Evolutionary conservation across 2,797 vertebrate genomes (phyloP).

Genomic region (Neoniphon sammara): DNA sequence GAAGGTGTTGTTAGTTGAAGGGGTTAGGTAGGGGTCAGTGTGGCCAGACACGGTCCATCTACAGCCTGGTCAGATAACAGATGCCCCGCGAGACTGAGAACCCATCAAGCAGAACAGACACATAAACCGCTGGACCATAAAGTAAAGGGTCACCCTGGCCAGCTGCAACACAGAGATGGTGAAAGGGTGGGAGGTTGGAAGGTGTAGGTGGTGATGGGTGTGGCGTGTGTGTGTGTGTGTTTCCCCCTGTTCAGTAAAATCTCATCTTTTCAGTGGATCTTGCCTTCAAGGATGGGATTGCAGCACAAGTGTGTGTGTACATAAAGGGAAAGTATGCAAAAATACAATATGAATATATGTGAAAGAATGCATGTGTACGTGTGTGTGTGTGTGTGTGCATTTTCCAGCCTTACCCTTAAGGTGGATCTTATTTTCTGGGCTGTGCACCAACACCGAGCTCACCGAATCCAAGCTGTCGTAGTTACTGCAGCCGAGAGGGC

Average conservation of each 20-base stretch:
- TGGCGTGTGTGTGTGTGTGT: not conserved
- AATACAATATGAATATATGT: not conserved
- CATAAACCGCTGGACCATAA: constrained; percentile 73
- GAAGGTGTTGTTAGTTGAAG: constrained; percentile 20
- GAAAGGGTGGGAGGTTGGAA: constrained; percentile 43
- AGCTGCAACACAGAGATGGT: constrained; percentile 64
- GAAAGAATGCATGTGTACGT: not conserved
- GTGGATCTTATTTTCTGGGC: constrained; percentile 98
- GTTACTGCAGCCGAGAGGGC: constrained; percentile 99
- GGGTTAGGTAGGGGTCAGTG: constrained; percentile 53
- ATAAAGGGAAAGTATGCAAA: constrained; percentile 15
- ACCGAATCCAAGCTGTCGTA: constrained; percentile 99
- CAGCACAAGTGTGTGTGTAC: not conserved
- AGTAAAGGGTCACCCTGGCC: constrained; percentile 69
- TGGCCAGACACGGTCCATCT: constrained; percentile 51
- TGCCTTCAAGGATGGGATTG: constrained; percentile 31
- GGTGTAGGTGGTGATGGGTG: constrained; percentile 27
- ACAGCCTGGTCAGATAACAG: constrained; percentile 65
- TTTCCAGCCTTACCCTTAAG: constrained; percentile 87
- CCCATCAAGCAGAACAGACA: constrained; percentile 66
- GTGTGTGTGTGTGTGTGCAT: constrained; percentile 18
- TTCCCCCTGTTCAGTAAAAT: not conserved
- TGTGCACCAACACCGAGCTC: constrained; percentile 98
- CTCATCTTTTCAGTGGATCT: constrained; percentile 26
- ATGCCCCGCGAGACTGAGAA: constrained; percentile 62